Percentiles rank a stretch among this genome's conserved stretches.
Conservation (phyloP, 2,797 vertebrate species). For the Aldrovandia affinis region DNA sequence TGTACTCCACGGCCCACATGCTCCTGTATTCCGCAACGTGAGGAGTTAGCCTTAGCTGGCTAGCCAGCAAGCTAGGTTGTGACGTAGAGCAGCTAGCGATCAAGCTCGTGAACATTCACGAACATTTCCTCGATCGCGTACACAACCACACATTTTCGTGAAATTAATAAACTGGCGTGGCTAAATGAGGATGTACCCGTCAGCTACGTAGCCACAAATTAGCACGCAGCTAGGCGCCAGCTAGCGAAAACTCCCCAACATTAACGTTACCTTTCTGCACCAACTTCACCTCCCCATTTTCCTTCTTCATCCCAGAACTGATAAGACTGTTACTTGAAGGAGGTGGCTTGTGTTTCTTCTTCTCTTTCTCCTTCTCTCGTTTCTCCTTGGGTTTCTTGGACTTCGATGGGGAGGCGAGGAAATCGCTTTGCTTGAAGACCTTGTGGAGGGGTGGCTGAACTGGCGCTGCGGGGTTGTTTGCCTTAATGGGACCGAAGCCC, state of each 20-base stretch:
- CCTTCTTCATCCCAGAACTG: conserved; percentile 71
- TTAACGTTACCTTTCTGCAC: conserved; percentile 78
- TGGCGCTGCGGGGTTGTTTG: conserved; percentile 52
- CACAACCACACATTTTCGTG: neutral
- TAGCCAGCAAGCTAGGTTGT: conserved; percentile 20
- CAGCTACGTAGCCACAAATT: neutral
- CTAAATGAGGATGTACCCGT: neutral
- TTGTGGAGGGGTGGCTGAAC: conserved; percentile 69
- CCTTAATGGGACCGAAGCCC: conserved; percentile 71
- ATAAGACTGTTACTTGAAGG: conserved; percentile 64
- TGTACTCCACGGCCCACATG: conserved; percentile 36
- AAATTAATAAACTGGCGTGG: neutral
- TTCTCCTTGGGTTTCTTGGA: conserved; percentile 79
- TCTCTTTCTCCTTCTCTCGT: conserved; percentile 78
- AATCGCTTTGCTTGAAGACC: conserved; percentile 79
- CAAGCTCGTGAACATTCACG: neutral
- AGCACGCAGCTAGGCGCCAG: neutral
- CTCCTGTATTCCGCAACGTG: conserved; percentile 24
- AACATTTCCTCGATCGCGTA: conserved; percentile 1
- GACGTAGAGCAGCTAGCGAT: conserved; percentile 14
- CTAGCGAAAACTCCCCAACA: conserved; percentile 9
- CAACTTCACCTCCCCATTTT: conserved; percentile 85
- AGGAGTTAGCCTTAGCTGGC: conserved; percentile 32
- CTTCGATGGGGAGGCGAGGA: conserved; percentile 73
- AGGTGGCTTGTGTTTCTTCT: conserved; percentile 77